Conservation (phyloP, 2,888 invertebrate genomes). For the Hirtodrosophila duncani region DNA sequence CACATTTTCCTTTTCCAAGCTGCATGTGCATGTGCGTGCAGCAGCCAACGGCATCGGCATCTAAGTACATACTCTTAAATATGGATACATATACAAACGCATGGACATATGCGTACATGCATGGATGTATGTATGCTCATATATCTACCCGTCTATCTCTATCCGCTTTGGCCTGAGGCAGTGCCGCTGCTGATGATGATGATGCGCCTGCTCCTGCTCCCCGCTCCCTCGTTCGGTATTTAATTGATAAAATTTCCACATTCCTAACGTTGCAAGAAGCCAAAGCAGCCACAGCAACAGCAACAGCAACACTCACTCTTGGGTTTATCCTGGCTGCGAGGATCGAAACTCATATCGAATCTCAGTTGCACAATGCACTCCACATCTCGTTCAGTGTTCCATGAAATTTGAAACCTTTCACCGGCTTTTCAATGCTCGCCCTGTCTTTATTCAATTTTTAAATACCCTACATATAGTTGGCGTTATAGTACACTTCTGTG, state of each 20-base stretch:
- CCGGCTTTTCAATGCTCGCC: too few species aligned
- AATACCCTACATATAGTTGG: too few species aligned
- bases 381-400: conserved; percentile 11
- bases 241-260: conserved; percentile 69
- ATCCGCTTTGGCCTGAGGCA: conserved; percentile 7
- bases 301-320: conserved; percentile 13
- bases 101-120: too few species aligned
- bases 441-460: not conserved
- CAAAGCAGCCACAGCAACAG: conserved; percentile 34
- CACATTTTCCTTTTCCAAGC: conserved; percentile 45
- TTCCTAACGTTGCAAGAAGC: conserved; percentile 59
- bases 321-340: conserved; percentile 55
- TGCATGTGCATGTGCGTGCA: conserved; percentile 17
- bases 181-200: conserved; percentile 20
- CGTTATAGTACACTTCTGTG: too few species aligned
- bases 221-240: conserved; percentile 37
- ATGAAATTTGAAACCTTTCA: conserved; percentile 74
- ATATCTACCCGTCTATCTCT: too few species aligned
- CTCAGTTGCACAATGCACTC: conserved; percentile 61
- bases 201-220: conserved; percentile 22
- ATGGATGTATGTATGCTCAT: too few species aligned
- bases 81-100: too few species aligned
- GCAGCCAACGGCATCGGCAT: too few species aligned
- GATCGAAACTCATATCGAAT: conserved; percentile 53
- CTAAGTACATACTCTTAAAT: too few species aligned